Evolutionary conservation across 2,797 vertebrate genomes (phyloP).

Genomic region (Melanotaenia trifasciata): DNA sequence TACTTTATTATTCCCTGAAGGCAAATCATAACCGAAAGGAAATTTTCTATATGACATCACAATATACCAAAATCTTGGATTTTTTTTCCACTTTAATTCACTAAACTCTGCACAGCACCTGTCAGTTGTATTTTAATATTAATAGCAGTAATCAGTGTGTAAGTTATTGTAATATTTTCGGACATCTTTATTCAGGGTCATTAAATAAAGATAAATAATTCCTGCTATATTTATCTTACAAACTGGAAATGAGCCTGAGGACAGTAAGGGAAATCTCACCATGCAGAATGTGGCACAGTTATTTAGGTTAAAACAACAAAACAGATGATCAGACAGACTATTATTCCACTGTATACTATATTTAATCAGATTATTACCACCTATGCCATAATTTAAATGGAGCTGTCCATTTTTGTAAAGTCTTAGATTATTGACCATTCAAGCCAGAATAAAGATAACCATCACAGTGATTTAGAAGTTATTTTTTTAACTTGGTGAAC

Average conservation of each 20-base stretch:
- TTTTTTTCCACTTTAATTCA: conserved; percentile 41
- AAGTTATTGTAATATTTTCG: conserved; percentile 46
- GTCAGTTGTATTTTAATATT: conserved; percentile 58
- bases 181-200: background rate
- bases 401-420: conserved; percentile 42
- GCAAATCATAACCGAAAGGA: no score
- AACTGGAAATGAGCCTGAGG: conserved; percentile 26
- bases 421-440: conserved; percentile 43
- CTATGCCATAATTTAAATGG: conserved; percentile 46
- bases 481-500: conserved; percentile 30
- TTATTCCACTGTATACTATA: conserved; percentile 39
- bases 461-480: conserved; percentile 37
- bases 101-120: conserved; percentile 41
- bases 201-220: conserved; percentile 47
- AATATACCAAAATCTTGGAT: conserved; percentile 56
- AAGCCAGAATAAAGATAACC: conserved; percentile 44
- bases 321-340: conserved; percentile 6
- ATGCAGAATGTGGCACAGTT: conserved; percentile 48
- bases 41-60: conserved; percentile 47
- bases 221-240: conserved; percentile 46
- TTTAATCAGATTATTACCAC: conserved; percentile 39
- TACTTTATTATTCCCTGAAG: no score
- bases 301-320: conserved; percentile 55
- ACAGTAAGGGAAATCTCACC: conserved; percentile 42
- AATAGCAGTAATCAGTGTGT: conserved; percentile 42